Base-by-base conservation (phyloP, 2,888 invertebrate genomes). In the Ectobius pallidus region DNA sequence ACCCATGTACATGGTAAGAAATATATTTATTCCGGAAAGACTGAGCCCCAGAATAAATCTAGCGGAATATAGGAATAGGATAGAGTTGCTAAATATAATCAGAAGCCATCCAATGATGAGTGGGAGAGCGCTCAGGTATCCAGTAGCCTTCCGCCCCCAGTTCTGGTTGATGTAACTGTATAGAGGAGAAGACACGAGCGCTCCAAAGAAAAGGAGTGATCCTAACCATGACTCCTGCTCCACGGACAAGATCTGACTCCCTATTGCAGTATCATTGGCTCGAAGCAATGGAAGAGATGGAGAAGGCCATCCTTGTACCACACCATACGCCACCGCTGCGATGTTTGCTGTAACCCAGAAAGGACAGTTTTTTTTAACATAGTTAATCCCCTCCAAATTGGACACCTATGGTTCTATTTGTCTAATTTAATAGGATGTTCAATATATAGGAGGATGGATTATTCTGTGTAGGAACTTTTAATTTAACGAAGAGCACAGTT, bases 271-370 rank as follows among this genome's bases (percentile, higher is more conserved):
- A 20, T 81, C 77, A 2, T 80, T 78, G 0, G 84, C 82, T 18
- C 84, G 82, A 52, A 87, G 82, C 16, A 83, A 80, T 0, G 83
- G 81, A 0, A 86, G 78, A 0, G 87, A 86, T 70, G 89, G 88
- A 0, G 90, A 89, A 0, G 87, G 85, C 88, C 89, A 90, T 0
- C 87, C 88, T 69, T 86, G 83, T 74, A 86, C 82, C 81, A 86
- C 86, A 1, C 88, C 88, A 80, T 87, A 85, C 79, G 85, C 86
- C 70, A 88, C 80, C 9, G 86, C 85, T 18, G 87, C 85, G 70
- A 88, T 82, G 49, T 87, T 87, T 1, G 86, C 88, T 88, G 83
- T 7, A 82, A 84, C 32, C 9, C 20, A 22, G 25, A 25, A 27
- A n/a, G n/a, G n/a, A n/a, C n/a, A n/a, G n/a, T n/a, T n/a, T n/a